A percentile compares a stretch with the other conserved stretches of the same genome.
These are phyloP conservation scores for Philereme vetulata DNA, from an alignment of 2,888 invertebrate genomes.

Conservation along the genomic window DNA sequence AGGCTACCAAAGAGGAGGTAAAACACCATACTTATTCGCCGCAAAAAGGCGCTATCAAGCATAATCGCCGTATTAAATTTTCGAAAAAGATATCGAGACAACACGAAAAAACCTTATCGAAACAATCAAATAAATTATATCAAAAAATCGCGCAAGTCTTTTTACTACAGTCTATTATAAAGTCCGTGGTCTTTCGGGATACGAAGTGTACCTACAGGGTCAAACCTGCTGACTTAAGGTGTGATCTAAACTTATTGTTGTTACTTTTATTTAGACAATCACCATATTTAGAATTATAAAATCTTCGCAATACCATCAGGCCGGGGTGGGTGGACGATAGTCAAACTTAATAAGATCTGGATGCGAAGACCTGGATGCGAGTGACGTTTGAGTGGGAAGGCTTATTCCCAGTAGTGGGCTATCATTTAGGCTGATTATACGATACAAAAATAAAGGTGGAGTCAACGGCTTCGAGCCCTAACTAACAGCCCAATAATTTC, in stretches of 20 bases:
- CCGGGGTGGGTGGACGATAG: too few species aligned
- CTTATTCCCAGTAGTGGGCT: too few species aligned
- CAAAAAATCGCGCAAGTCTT: conserved; percentile 81
- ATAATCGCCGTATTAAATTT: conserved; percentile 57
- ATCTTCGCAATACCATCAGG: too few species aligned
- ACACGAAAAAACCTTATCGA: conserved; percentile 75
- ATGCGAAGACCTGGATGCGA: too few species aligned
- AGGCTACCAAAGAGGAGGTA: conserved; percentile 41
- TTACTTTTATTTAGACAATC: too few species aligned
- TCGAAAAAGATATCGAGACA: conserved; percentile 65
- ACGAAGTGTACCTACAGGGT: conserved; percentile 49
- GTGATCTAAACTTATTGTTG: neutral
- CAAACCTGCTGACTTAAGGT: conserved; percentile 29
- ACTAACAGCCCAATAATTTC: too few species aligned
- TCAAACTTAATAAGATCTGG: too few species aligned
- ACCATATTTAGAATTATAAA: too few species aligned
- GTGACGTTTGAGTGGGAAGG: too few species aligned
- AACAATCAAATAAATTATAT: conserved; percentile 71
- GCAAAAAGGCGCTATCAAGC: conserved; percentile 76
- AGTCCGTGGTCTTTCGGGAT: conserved; percentile 78
- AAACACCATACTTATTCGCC: conserved; percentile 55
- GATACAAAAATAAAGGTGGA: too few species aligned
- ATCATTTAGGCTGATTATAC: too few species aligned
- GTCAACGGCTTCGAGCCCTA: too few species aligned
- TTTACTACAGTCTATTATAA: conserved; percentile 74